phyloP scores from a whole-genome alignment of 92 coral and sea anemone genomes.

The Porites evermanni region DNA sequence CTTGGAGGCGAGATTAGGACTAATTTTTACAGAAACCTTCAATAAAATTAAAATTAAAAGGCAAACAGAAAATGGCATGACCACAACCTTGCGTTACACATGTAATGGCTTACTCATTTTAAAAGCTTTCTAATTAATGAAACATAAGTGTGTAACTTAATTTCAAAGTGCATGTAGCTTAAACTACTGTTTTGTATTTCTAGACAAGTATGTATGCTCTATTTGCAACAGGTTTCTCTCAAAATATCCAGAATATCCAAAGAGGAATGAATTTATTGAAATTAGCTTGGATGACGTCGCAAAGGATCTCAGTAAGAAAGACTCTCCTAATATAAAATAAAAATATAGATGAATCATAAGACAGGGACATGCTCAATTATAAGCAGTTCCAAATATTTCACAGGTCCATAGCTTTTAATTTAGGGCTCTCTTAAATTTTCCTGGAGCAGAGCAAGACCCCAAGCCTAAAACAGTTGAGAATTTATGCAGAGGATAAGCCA shows the following conservation, averaged over 20 bases:
- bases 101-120: neutral
- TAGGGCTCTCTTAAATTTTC: too few relatives aligned
- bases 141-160: too few relatives aligned
- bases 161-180: too few relatives aligned
- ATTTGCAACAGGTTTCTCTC: conserved; percentile 82
- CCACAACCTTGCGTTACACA: conserved; percentile 27
- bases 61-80: too few relatives aligned
- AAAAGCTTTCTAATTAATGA: neutral
- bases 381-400: too few relatives aligned
- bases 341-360: neutral
- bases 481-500: too few relatives aligned
- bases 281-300: conserved; percentile 98
- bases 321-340: neutral
- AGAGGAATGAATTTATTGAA: conserved; percentile 76
- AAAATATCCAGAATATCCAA: conserved; percentile 90
- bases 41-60: neutral
- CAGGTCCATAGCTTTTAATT: too few relatives aligned
- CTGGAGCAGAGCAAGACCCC: too few relatives aligned
- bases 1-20: neutral
- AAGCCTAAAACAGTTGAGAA: too few relatives aligned
- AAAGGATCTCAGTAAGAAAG: conserved; percentile 88
- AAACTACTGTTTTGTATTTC: neutral
- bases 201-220: neutral
- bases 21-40: neutral
- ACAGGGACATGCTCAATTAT: neutral